Conservation (phyloP, 2,797 vertebrate species). For the Peromyscus attwateri region DNA sequence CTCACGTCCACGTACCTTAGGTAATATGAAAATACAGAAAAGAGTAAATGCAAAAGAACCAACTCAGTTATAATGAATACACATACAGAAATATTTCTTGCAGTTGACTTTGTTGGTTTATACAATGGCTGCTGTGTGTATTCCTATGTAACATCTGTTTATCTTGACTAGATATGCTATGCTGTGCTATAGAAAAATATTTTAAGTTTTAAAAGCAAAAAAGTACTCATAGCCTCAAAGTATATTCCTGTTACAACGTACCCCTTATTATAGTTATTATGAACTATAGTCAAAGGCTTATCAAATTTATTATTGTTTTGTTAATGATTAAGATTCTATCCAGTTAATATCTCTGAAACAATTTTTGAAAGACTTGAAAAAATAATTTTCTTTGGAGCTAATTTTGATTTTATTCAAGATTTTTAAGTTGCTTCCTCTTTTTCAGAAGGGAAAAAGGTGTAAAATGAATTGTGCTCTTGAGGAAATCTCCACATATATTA, state of each 20-base stretch:
- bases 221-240: background rate
- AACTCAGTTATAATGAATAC: background rate
- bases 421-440: background rate
- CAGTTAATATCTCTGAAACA: conserved; percentile 9
- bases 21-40: background rate
- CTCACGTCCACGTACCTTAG: background rate
- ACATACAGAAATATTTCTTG: background rate
- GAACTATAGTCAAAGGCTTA: conserved; percentile 27
- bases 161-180: background rate
- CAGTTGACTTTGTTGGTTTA: background rate
- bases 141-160: background rate
- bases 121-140: background rate
- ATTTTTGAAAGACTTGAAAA: background rate
- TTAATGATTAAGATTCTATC: conserved; percentile 7
- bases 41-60: background rate
- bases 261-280: conserved; percentile 2
- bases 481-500: background rate
- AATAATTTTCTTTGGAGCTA: background rate
- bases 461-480: background rate
- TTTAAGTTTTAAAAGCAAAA: background rate
- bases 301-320: conserved; percentile 32
- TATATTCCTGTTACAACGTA: background rate
- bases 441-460: background rate
- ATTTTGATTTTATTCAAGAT: conserved; percentile 48
- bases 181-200: background rate